phyloP scores from a whole-genome alignment of 2,888 invertebrate genomes.

The Cryptus armator region DNA sequence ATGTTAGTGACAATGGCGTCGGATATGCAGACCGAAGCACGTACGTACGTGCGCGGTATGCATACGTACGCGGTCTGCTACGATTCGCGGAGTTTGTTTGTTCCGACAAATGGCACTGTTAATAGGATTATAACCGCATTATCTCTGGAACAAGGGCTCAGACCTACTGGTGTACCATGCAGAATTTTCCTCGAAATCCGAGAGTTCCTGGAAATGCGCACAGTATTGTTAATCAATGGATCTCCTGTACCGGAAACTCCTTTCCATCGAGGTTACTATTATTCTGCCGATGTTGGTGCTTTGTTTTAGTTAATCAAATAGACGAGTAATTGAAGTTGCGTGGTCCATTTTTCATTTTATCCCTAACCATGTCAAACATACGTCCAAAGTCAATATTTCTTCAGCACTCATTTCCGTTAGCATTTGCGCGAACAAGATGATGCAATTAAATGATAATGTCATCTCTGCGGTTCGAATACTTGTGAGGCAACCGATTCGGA shows the following conservation, averaged over 20 bases:
- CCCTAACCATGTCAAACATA: too few relatives aligned
- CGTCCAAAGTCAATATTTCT: too few relatives aligned
- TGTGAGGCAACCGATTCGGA: background rate
- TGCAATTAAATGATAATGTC: background rate
- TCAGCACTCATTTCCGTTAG: background rate
- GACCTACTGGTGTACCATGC: background rate
- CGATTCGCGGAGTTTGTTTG: constrained; percentile 73
- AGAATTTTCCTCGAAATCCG: constrained; percentile 2
- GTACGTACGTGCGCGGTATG: constrained; percentile 64
- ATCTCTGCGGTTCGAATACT: background rate
- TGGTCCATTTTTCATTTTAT: too few relatives aligned
- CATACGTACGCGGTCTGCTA: constrained; percentile 33
- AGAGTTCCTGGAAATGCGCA: background rate
- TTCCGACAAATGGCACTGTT: constrained; percentile 77
- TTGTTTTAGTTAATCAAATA: background rate
- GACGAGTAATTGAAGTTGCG: background rate
- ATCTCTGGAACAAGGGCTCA: constrained; percentile 59
- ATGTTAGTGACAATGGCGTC: constrained; percentile 74
- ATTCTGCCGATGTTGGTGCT: background rate
- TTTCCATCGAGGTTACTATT: background rate
- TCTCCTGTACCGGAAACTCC: background rate
- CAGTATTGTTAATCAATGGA: background rate
- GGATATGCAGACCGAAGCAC: constrained; percentile 71
- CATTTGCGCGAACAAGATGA: background rate
- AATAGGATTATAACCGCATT: constrained; percentile 77